phyloP scores from a whole-genome alignment of 2,797 vertebrate genomes.

The Notamacropus eugenii region DNA sequence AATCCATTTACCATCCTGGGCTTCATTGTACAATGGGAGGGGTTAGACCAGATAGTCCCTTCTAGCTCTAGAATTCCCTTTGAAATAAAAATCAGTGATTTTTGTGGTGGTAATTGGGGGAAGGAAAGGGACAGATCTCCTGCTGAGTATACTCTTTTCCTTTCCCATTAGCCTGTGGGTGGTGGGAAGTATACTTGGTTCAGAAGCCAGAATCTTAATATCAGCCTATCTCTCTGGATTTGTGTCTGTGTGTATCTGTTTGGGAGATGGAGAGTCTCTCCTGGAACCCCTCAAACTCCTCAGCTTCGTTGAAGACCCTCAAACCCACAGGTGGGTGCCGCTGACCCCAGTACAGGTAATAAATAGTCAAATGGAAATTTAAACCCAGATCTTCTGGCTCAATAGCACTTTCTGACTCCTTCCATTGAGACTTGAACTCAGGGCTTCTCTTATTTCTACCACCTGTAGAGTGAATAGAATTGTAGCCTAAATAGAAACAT shows the following conservation, averaged over 20 bases:
- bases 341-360: neutral
- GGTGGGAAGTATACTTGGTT: neutral
- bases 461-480: neutral
- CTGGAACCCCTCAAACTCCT: slow-evolving; percentile 69
- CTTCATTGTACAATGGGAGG: neutral
- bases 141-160: neutral
- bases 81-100: neutral
- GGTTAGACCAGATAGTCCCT: neutral
- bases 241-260: slow-evolving; percentile 9
- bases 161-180: neutral
- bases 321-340: slow-evolving; percentile 75
- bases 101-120: neutral
- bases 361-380: neutral
- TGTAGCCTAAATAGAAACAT: neutral
- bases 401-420: neutral
- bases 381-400: neutral
- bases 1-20: neutral
- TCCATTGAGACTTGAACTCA: neutral
- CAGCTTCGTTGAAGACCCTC: slow-evolving; percentile 72
- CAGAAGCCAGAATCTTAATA: neutral
- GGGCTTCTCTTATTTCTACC: neutral
- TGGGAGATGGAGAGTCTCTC: slow-evolving; percentile 69
- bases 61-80: neutral
- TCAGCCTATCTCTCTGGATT: neutral
- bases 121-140: neutral